These are phyloP conservation scores for Coenobita brevimanus DNA, from an alignment of 1,140 invertebrate genomes.

Conservation along the genomic window DNA sequence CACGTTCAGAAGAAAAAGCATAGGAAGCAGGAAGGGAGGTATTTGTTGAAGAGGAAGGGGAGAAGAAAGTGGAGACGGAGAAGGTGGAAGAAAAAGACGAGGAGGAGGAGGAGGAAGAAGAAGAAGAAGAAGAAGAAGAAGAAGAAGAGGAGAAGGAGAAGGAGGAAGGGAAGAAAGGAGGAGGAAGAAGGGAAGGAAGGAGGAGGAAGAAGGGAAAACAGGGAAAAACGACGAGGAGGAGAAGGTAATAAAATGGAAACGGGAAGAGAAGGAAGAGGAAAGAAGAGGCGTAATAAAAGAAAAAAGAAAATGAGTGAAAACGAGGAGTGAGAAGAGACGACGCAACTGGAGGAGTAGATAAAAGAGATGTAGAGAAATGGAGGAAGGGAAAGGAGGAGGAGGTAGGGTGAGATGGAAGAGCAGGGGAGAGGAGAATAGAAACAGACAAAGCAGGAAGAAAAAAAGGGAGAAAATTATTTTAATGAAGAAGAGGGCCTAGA, in stretches of 20 bases:
- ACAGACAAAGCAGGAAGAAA: neutral
- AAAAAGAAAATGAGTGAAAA: too few relatives aligned
- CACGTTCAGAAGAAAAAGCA: too few relatives aligned
- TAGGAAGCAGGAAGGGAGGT: too few relatives aligned
- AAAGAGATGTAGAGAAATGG: neutral
- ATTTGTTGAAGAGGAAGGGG: neutral
- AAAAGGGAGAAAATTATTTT: neutral
- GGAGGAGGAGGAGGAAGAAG: neutral
- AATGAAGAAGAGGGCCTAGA: neutral
- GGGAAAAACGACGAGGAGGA: neutral
- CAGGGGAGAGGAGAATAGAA: neutral
- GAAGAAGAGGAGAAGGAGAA: too few relatives aligned
- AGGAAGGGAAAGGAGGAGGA: neutral
- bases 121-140: too few relatives aligned
- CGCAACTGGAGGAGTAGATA: too few relatives aligned
- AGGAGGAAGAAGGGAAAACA: neutral
- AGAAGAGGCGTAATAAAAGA: neutral
- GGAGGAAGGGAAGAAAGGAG: neutral
- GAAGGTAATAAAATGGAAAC: neutral
- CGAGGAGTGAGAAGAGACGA: neutral
- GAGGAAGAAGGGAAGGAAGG: too few relatives aligned
- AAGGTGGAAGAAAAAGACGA: too few relatives aligned
- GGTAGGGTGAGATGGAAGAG: neutral
- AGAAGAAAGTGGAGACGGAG: neutral
- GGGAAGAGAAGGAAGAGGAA: neutral